phyloP scores from a whole-genome alignment of 2,888 invertebrate genomes.

The Tipula vernalis region DNA sequence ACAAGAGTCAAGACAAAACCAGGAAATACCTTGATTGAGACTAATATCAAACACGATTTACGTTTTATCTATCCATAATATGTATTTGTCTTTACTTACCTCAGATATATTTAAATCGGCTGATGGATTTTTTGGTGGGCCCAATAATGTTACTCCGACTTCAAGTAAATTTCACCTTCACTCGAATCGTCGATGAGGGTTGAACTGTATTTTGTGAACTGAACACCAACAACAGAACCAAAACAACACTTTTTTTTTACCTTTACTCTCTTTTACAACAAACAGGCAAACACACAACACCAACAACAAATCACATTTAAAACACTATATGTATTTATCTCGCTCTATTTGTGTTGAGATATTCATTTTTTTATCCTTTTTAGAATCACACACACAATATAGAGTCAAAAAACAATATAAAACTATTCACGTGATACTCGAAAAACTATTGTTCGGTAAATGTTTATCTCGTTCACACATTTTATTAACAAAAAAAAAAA shows the following conservation, averaged over 20 bases:
- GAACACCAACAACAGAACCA: not conserved
- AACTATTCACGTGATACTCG: not conserved
- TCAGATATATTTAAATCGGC: not conserved
- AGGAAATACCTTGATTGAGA: not conserved
- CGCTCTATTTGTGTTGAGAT: not conserved
- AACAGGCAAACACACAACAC: not conserved
- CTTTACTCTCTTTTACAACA: not conserved
- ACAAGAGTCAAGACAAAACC: not conserved
- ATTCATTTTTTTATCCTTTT: not conserved
- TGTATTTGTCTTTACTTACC: not conserved
- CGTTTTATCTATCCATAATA: not conserved
- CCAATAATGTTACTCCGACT: not conserved
- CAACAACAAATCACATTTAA: not conserved
- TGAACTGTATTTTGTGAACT: not conserved
- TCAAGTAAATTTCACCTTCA: not conserved
- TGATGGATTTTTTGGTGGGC: not conserved
- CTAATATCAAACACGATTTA: not conserved
- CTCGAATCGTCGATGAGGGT: not conserved
- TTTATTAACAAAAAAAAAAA: not conserved
- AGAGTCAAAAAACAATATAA: not conserved
- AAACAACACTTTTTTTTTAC: not conserved
- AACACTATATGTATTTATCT: not conserved
- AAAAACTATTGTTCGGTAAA: not conserved
- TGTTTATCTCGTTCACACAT: not conserved
- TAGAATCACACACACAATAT: not conserved